Conservation (phyloP, 2,888 invertebrate species). For the Alsophila aescularia region DNA sequence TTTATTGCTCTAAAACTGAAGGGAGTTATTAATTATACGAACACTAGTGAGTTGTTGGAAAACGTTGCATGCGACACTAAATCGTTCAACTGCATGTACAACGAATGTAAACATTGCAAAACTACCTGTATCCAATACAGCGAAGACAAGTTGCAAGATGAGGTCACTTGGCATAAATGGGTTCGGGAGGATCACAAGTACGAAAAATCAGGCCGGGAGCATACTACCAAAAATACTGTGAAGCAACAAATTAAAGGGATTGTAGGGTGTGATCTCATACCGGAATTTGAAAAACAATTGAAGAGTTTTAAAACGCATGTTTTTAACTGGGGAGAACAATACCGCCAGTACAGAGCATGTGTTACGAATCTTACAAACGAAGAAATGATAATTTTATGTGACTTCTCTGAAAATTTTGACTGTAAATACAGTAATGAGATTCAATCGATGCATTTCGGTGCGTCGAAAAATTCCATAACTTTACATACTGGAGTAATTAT, state of each 20-base stretch:
- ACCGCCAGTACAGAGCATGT: constrained; percentile 19
- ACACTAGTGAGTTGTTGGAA: background rate
- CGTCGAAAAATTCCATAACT: constrained; percentile 16
- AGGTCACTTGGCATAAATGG: constrained; percentile 1
- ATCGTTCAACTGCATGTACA: background rate
- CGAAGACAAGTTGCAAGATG: background rate
- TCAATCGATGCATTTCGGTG: constrained; percentile 23
- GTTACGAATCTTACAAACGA: constrained; percentile 8
- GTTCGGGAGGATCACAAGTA: constrained; percentile 1
- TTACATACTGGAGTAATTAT: constrained; percentile 6
- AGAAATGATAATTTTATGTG: constrained; percentile 8
- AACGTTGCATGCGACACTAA: background rate
- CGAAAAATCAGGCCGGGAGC: constrained; percentile 2
- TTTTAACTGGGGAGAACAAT: constrained; percentile 18
- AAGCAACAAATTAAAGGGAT: constrained; percentile 9
- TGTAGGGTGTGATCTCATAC: background rate
- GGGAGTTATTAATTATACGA: background rate
- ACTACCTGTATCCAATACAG: background rate
- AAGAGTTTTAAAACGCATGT: constrained; percentile 14
- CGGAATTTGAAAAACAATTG: constrained; percentile 2
- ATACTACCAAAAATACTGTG: constrained; percentile 9
- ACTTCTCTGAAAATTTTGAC: constrained; percentile 25
- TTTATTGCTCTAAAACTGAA: background rate
- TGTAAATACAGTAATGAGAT: constrained; percentile 18
- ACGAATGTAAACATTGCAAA: background rate